Evolutionary conservation across 2,797 vertebrate genomes (phyloP), one percentile per base, ranked within the genome.

Genomic region (Diplodus sargus): DNA sequence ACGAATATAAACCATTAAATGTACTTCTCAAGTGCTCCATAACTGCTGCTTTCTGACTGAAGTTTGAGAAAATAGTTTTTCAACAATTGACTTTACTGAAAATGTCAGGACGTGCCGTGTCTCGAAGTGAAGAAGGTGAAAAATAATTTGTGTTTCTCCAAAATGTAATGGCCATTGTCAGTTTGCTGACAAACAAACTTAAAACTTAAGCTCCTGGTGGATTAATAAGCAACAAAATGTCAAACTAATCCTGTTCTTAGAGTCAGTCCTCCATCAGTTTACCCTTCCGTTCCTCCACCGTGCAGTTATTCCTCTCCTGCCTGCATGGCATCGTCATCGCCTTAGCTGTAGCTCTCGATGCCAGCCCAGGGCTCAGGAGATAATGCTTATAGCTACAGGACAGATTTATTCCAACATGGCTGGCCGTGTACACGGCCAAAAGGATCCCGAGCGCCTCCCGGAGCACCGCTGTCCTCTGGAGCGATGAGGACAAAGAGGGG

Each of bases 381-480:
- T 85, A 86, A 87, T 73, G 76, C 45, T 85, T 69, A 86, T 70
- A 85, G 76, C 85, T 79, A 78, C 78, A 85, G 85, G 64, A 74
- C 77, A 85, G 78, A 87, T 89, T 88, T 82, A 86, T 84, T 91
- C 85, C 67, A 69, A 74, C 69, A 65, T 84, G 65, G 78, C 83
- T 47, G 77, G 57, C 47, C 56, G 23, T 78, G 80, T 76, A 78
- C 76, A 48, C 22, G 39, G 64, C 81, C 79, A 69, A 81, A 74
- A 85, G 42, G 63, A 79, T 83, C 84, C 63, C 70, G 63, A 28
- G 75, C 69, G 74, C 69, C 74, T 78, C 70, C 56, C 15, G 9
- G 39, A 79, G 70, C 56, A 17, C 56, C 11, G 3, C 70, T 67
- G 78, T 78, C 74, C 76, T 81, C 79, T 61, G 65, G 76, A 85